These are phyloP conservation scores for Diarsia brunnea DNA, from an alignment of 2,888 invertebrate species.

Conservation along the genomic window DNA sequence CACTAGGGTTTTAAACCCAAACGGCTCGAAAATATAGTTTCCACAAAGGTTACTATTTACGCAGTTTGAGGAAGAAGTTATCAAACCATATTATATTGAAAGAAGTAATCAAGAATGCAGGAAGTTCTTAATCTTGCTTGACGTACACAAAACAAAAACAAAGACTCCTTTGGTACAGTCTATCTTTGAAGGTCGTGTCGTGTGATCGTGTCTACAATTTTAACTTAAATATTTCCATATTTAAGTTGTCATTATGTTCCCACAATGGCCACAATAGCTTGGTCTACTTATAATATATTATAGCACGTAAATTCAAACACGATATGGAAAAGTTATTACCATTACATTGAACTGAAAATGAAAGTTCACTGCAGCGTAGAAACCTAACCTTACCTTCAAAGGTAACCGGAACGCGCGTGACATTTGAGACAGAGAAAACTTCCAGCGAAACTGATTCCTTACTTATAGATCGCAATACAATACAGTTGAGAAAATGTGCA, in stretches of 20 bases:
- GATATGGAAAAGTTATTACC: background rate
- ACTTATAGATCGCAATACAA: background rate
- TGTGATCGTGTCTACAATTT: background rate
- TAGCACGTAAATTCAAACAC: background rate
- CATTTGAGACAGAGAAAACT: slow-evolving; percentile 46
- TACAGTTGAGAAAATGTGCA: background rate
- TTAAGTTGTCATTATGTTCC: too few relatives aligned
- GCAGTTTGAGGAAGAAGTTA: too few relatives aligned
- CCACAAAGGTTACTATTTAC: too few relatives aligned
- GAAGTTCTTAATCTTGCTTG: background rate
- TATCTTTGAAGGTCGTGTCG: slow-evolving; percentile 22
- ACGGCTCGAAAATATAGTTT: too few relatives aligned
- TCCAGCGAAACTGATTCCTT: slow-evolving; percentile 15
- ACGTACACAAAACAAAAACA: background rate
- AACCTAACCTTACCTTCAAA: slow-evolving; percentile 30
- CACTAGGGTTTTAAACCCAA: too few relatives aligned
- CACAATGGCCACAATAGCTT: background rate
- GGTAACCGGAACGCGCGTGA: slow-evolving; percentile 33
- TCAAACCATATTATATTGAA: too few relatives aligned
- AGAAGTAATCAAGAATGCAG: background rate
- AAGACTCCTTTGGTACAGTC: background rate
- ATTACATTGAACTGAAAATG: slow-evolving; percentile 28
- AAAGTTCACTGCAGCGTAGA: slow-evolving; percentile 43
- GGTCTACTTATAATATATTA: background rate
- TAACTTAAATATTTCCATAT: background rate